Evolutionary conservation across 2,113 vertebrate genomes (phyloP).

Genomic region (Lipophrys pholis): DNA sequence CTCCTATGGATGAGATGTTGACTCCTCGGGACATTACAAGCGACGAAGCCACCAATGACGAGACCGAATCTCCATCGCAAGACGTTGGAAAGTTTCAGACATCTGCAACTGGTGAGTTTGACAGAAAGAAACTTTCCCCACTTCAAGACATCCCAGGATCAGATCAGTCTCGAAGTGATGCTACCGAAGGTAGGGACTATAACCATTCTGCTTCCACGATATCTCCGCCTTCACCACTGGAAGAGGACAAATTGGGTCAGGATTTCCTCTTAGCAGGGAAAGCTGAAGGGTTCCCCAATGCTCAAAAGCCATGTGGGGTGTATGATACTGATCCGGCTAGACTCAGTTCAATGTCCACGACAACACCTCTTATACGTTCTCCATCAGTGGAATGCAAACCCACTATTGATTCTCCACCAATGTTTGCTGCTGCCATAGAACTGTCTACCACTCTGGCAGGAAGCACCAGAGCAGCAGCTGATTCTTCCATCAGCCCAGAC

Average conservation of each 20-base stretch:
- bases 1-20: constrained; percentile 96
- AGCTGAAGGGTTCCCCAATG: constrained; percentile 56
- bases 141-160: constrained; percentile 79
- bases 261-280: constrained; percentile 60
- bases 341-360: constrained; percentile 73
- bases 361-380: constrained; percentile 88
- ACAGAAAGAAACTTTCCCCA: constrained; percentile 83
- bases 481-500: constrained; percentile 89
- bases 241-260: constrained; percentile 90
- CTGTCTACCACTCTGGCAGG: constrained; percentile 77
- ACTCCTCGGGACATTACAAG: constrained; percentile 93
- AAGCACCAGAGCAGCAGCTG: constrained; percentile 73
- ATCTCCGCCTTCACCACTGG: constrained; percentile 91
- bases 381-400: constrained; percentile 91
- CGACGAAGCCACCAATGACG: constrained; percentile 93
- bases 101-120: constrained; percentile 81
- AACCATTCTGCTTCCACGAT: constrained; percentile 91
- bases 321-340: constrained; percentile 72
- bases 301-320: constrained; percentile 59
- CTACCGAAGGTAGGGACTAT: constrained; percentile 93
- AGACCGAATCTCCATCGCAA: constrained; percentile 89
- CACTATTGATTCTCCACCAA: constrained; percentile 86
- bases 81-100: constrained; percentile 86
- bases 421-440: constrained; percentile 87
- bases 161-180: constrained; percentile 89